Base-by-base conservation (phyloP, 2,113 vertebrate genomes). In the Siniperca knerii region DNA sequence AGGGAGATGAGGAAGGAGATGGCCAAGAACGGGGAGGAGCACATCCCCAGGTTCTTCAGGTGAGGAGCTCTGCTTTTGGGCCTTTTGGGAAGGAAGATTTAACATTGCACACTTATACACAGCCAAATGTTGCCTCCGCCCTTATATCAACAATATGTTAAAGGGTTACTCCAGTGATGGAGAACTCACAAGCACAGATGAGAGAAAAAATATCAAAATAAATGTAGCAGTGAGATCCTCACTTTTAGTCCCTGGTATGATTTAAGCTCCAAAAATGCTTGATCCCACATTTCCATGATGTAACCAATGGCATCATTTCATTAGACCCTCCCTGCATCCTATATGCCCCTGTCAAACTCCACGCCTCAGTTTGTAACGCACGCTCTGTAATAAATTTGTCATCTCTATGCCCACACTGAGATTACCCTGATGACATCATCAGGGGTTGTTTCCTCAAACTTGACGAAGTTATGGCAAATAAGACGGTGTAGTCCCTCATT, bases 41-140 rank as follows among this genome's bases (percentile, higher is more conserved):
- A 99, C 89, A 91, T 94, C 46, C 96, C 98, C 0, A 96, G 97
- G 33, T 99, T 98, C 91, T 99, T 99, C 95, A 96, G 94, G 98
- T 98, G 35, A 93, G 93, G 20, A 37, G 20, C 18, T 75, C 40
- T 44, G 58, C 6, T 11, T 68, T 42, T 20, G 13, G 12, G 18
- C 5, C 5, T 2, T 20, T 33, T 21, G 4, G 18, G 5, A 33
- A 21, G 16, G n/a, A 69, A 70, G 33, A 35, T 12, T 2, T 33
- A 11, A 12, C 62, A 65, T 18, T 9, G 33, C 18, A 64, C 61
- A 42, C 52, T 50, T 6, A 44, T 20, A 33, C 15, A 10, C 33
- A 65, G 8, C 21, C 44, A 52, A 3, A n/a, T 65, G 12, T 46
- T 44, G 16, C 23, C 70, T 58, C 20, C 21, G 0, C 21, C 21